Evolutionary conservation across 2,888 invertebrate genomes (phyloP).

Genomic region (Agrochola macilenta): DNA sequence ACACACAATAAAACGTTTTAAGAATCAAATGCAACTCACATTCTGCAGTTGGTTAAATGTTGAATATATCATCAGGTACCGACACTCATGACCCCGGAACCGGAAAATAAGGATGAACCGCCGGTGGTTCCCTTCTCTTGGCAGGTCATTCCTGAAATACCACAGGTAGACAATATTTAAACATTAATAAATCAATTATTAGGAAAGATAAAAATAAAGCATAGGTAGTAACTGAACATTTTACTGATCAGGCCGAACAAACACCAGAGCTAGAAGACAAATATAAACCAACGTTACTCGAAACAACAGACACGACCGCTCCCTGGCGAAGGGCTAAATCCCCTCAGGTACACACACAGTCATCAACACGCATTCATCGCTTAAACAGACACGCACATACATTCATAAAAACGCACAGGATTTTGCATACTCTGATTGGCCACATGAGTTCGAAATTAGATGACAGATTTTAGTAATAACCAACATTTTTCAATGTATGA

Average conservation of each 20-base stretch:
- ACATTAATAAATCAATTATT: conserved; percentile 18
- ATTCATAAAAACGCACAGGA: conserved; percentile 61
- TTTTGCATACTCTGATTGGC: conserved; percentile 61
- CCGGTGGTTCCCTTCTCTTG: conserved; percentile 86
- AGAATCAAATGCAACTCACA: conserved; percentile 31
- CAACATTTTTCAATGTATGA: not conserved
- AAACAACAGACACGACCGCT: conserved; percentile 77
- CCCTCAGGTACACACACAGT: conserved; percentile 81
- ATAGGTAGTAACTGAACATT: conserved; percentile 55
- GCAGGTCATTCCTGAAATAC: conserved; percentile 87
- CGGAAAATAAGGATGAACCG: conserved; percentile 79
- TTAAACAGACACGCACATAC: conserved; percentile 65
- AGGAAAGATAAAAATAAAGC: conserved; percentile 34
- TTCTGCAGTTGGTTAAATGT: conserved; percentile 33
- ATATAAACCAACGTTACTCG: conserved; percentile 85
- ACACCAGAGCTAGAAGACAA: conserved; percentile 85
- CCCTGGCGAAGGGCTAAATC: conserved; percentile 85
- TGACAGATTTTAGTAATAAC: conserved; percentile 52
- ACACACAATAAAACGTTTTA: conserved; percentile 28
- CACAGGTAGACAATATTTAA: conserved; percentile 80
- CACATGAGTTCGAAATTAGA: conserved; percentile 37
- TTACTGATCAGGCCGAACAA: conserved; percentile 84
- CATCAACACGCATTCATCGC: conserved; percentile 58
- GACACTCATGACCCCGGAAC: conserved; percentile 76
- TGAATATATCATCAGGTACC: conserved; percentile 77